These are phyloP conservation scores for Cyclophora punctaria DNA, from an alignment of 2,888 invertebrate genomes.

Conservation along the genomic window DNA sequence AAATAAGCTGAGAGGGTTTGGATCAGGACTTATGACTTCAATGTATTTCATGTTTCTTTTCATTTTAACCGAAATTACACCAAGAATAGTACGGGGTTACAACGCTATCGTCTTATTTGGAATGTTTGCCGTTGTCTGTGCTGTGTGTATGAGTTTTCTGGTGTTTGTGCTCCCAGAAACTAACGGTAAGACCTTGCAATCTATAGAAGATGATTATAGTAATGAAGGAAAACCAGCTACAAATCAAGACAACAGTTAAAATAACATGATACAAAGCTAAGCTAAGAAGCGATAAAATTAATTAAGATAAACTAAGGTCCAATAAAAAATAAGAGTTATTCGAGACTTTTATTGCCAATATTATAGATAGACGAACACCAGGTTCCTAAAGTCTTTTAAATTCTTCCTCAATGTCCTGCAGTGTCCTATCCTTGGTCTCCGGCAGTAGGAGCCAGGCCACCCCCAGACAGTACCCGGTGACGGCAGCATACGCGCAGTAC, in stretches of 20 bases:
- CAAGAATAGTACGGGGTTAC: constrained; percentile 1
- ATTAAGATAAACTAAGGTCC: too few species aligned
- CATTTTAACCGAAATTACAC: constrained; percentile 3
- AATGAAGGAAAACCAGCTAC: background rate
- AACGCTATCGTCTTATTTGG: background rate
- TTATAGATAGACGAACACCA: too few species aligned
- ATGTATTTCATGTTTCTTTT: constrained; percentile 3
- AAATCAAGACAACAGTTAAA: background rate
- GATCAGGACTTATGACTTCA: constrained; percentile 19
- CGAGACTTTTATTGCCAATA: too few species aligned
- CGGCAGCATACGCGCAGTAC: constrained; percentile 32
- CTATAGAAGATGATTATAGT: constrained; percentile 36
- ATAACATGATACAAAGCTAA: too few species aligned
- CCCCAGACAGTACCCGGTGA: constrained; percentile 35
- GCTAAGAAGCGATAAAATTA: too few species aligned
- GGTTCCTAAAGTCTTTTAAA: too few species aligned
- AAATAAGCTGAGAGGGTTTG: constrained; percentile 27
- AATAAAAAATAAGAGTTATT: too few species aligned
- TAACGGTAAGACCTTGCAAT: constrained; percentile 75
- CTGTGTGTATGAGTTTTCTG: constrained; percentile 6
- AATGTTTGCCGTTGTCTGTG: background rate
- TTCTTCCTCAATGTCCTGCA: constrained; percentile 44
- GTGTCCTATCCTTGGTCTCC: constrained; percentile 45
- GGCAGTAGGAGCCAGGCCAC: constrained; percentile 39
- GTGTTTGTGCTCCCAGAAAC: constrained; percentile 32